phyloP scores from a whole-genome alignment of 2,113 vertebrate species.

The Okapia johnstoni region DNA sequence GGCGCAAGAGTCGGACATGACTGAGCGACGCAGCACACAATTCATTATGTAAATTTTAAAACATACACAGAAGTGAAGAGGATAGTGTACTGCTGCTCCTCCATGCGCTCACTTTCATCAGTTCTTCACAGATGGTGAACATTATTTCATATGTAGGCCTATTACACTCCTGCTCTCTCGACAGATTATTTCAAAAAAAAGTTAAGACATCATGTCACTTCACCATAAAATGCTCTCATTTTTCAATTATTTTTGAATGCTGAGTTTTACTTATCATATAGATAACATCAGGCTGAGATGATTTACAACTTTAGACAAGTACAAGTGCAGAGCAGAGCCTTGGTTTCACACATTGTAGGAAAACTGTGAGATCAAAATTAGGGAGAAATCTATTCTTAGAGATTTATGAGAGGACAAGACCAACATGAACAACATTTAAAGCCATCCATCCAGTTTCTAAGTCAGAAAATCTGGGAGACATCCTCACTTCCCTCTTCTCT shows the following conservation, averaged over 20 bases:
- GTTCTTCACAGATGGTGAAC: not conserved
- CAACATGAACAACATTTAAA: not conserved
- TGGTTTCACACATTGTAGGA: not conserved
- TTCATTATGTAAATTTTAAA: not conserved
- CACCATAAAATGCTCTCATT: not conserved
- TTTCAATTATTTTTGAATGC: not conserved
- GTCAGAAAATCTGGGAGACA: not conserved
- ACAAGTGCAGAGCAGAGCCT: not conserved
- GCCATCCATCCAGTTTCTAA: not conserved
- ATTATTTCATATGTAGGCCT: not conserved
- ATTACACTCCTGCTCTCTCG: not conserved
- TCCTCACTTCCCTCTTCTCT: not conserved
- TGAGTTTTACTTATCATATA: not conserved
- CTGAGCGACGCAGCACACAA: not conserved
- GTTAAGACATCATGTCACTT: not conserved
- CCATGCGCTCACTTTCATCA: not conserved
- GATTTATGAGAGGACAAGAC: not conserved
- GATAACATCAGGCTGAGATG: not conserved
- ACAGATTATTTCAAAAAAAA: not conserved
- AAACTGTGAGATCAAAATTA: not conserved
- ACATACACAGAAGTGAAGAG: not conserved
- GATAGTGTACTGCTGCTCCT: not conserved
- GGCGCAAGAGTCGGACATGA: rapidly evolving
- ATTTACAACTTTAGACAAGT: not conserved
- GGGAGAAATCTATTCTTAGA: not conserved